Evolutionary conservation across 2,113 vertebrate species (phyloP), one percentile per base, ranked within the genome.

Genomic region (Muscicapa adusta): DNA sequence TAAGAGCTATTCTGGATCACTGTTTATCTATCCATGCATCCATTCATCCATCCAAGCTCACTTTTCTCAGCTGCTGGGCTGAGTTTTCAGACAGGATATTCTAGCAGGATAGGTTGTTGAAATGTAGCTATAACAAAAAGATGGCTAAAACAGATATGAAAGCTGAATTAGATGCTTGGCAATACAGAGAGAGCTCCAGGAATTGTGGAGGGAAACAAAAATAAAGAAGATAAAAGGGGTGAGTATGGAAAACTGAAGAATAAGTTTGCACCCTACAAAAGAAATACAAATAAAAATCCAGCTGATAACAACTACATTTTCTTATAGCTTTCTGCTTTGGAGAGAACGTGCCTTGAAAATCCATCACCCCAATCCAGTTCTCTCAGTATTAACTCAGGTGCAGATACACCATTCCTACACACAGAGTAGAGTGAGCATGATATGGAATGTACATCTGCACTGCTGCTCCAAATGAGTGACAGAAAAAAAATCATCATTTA

Each of bases 21-120:
- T 4, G 1, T 73, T 91, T 93, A 95, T 96, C 94, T 83, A 43
- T 75, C 81, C 42, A 94, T 89, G n/a, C 58, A 77, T 71, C 68
- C 68, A 54, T 71, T 40, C 91, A 83, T 97, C 50, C 85, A 80
- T 96, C 91, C 89, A 89, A 81, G 48, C 56, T 76, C 28, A n/a
- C 85, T 90, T 61, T 63, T 84, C 79, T 79, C 67, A 94, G 75
- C 75, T 91, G 79, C 24, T 33, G 8, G 60, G 80, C 65, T 85
- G 74, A 93, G 34, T 96, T 91, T 93, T 73, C 91, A 94, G 80
- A 67, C 63, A 92, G 75, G 79, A 61, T 96, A 89, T 73, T 92
- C 94, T 67, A 91, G 54, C 9, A 4, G 63, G 42, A 77, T 33
- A 80, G 74, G 70, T 80, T 79, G 53, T 17, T 91, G 77, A 95